These are phyloP conservation scores for Hemicrepidius hirtus DNA, from an alignment of 2,888 invertebrate genomes.

Conservation along the genomic window DNA sequence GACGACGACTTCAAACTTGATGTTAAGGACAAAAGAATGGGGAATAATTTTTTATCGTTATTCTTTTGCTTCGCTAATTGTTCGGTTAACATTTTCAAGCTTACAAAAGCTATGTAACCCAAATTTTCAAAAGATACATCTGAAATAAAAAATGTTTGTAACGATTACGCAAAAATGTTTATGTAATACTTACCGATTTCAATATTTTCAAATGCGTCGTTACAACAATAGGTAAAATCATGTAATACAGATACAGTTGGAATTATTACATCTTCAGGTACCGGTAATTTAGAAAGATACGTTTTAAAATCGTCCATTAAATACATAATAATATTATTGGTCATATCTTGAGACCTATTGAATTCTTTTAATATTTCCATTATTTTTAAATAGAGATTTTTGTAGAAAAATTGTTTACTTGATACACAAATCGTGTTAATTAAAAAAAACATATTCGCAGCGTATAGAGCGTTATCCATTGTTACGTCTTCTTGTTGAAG, in stretches of 20 bases:
- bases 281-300: conserved; percentile 4
- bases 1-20: conserved; percentile 32
- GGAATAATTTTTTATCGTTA: conserved; percentile 32
- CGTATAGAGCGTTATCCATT: conserved; percentile 29
- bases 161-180: background rate
- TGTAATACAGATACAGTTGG: conserved; percentile 40
- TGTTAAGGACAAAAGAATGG: conserved; percentile 33
- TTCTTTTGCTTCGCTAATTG: conserved; percentile 18
- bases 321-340: conserved; percentile 12
- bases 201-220: conserved; percentile 34
- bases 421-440: conserved; percentile 23
- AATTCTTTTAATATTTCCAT: conserved; percentile 34
- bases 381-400: conserved; percentile 28
- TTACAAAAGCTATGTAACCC: conserved; percentile 42
- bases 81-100: conserved; percentile 28
- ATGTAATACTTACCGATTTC: conserved; percentile 27
- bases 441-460: conserved; percentile 35
- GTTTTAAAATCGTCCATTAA: conserved; percentile 39
- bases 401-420: conserved; percentile 23
- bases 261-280: conserved; percentile 31
- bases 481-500: conserved; percentile 28
- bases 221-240: conserved; percentile 36
- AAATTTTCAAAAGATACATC: conserved; percentile 27
- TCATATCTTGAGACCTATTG: conserved; percentile 24
- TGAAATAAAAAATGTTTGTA: no score